Conservation (phyloP, 2,888 invertebrate genomes). For the Stramonita haemastoma region DNA sequence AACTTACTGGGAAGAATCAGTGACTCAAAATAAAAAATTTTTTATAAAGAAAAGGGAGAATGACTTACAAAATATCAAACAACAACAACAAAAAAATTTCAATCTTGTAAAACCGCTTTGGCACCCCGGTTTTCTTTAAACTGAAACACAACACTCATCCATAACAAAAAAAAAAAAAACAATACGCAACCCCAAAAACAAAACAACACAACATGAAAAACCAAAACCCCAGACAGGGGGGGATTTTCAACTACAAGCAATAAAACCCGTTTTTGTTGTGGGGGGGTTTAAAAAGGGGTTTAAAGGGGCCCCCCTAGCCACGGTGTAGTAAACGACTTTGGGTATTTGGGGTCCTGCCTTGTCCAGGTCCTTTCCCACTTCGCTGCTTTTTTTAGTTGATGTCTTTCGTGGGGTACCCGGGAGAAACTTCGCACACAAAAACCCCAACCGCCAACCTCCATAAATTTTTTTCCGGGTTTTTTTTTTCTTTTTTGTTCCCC, state of each 20-base stretch:
- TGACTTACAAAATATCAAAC: too few relatives aligned
- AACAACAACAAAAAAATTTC: too few relatives aligned
- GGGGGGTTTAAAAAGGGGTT: slow-evolving; percentile 70
- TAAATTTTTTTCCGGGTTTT: too few relatives aligned
- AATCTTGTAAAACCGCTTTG: too few relatives aligned
- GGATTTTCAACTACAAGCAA: slow-evolving; percentile 30
- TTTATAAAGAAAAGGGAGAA: too few relatives aligned
- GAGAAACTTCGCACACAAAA: slow-evolving; percentile 54
- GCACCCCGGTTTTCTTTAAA: too few relatives aligned
- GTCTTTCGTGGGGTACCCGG: slow-evolving; percentile 63
- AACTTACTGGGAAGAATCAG: too few relatives aligned
- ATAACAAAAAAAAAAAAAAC: background rate
- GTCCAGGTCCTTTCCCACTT: slow-evolving; percentile 52
- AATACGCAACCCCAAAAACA: background rate
- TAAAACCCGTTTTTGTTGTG: slow-evolving; percentile 76
- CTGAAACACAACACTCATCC: too few relatives aligned
- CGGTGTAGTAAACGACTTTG: slow-evolving; percentile 66
- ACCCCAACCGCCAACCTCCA: too few relatives aligned
- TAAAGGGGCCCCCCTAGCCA: slow-evolving; percentile 76
- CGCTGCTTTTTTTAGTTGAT: slow-evolving; percentile 57
- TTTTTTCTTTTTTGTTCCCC: too few relatives aligned
- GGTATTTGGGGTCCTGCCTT: slow-evolving; percentile 48
- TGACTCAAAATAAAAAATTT: too few relatives aligned
- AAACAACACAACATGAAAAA: too few relatives aligned
- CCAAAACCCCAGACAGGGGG: background rate